Base-by-base conservation (phyloP, 2,888 invertebrate species). In the Spilarctia lutea region DNA sequence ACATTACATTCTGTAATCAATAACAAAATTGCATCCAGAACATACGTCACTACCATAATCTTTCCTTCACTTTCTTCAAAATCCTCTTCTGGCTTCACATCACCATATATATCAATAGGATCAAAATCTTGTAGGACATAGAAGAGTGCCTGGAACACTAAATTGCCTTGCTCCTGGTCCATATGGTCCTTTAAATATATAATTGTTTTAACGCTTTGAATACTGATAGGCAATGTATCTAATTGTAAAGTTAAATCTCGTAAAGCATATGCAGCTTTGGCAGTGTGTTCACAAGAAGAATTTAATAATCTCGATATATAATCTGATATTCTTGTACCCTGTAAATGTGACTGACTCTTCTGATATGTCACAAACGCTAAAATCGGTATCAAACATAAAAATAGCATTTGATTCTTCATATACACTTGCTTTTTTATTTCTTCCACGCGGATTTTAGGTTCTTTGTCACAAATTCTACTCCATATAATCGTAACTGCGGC, bases 1-100 rank as follows among this genome's bases (percentile, higher is more conserved):
- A 98, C 97, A 78, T 97, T 96, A 82, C 97, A 97, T 68, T 97
- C 96, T 76, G 97, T 96, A 8, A 98, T 97, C 66, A 98, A 92
- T 0, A 96, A 94, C 35, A 97, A 94, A 20, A 98, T 92, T 0
- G 96, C 97, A 75, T 97, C 97, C 75, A 98, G 91, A 1, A 98
- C 95, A n/a, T 97, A 96, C 18, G 97, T 96, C 87, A 97, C 92
- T 42, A 97, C 96, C 65, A 91, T 84, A 10, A 93, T 88, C 72
- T 91, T 93, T 42, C 93, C 91, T 60, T 92, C 89, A 33, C 88
- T 84, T 10, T 92, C 91, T 69, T 92, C 93, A 10, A 87, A 90
- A n/a, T 81, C 78, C 4, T 87, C 82, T 18, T 90, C 86, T 0
- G 71, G 65, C 65, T 87, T 89, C 7, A 86, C 75, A 3, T 89